phyloP scores from a whole-genome alignment of 2,888 invertebrate species.

The Meta bourneti region DNA sequence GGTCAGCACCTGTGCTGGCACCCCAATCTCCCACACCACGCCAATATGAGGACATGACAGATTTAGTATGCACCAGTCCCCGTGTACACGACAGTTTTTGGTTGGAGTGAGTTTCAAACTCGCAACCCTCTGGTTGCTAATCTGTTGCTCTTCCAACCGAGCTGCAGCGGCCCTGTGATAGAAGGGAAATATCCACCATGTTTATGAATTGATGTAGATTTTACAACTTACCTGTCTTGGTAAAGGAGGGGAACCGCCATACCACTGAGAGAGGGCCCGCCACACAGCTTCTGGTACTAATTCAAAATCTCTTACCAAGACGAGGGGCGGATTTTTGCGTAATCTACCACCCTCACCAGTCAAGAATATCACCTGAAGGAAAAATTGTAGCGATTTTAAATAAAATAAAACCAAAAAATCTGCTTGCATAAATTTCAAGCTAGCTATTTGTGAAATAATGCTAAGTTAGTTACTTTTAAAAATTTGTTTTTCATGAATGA shows the following conservation, averaged over 20 bases:
- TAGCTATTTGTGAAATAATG: background rate
- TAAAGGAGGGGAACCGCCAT: slow-evolving; percentile 88
- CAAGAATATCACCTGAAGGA: slow-evolving; percentile 85
- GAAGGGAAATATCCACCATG: no score
- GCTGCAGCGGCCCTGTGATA: no score
- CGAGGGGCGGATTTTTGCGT: slow-evolving; percentile 87
- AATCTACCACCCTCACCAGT: slow-evolving; percentile 94
- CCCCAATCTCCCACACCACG: no score
- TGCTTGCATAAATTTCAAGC: background rate
- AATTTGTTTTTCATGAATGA: no score
- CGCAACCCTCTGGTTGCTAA: no score
- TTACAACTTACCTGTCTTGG: slow-evolving; percentile 85
- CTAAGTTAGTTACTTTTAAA: background rate
- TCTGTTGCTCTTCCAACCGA: no score
- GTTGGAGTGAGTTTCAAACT: no score
- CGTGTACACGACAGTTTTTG: no score
- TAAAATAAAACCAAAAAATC: background rate
- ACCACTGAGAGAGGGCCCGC: slow-evolving; percentile 92
- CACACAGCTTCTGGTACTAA: slow-evolving; percentile 92
- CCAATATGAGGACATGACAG: no score
- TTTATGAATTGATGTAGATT: no score
- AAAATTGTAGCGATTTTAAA: background rate
- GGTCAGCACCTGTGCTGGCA: no score
- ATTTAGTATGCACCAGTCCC: no score
- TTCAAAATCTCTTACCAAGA: slow-evolving; percentile 91